phyloP scores from a whole-genome alignment of 1,140 invertebrate species.

The Thereuonema tuberculata region DNA sequence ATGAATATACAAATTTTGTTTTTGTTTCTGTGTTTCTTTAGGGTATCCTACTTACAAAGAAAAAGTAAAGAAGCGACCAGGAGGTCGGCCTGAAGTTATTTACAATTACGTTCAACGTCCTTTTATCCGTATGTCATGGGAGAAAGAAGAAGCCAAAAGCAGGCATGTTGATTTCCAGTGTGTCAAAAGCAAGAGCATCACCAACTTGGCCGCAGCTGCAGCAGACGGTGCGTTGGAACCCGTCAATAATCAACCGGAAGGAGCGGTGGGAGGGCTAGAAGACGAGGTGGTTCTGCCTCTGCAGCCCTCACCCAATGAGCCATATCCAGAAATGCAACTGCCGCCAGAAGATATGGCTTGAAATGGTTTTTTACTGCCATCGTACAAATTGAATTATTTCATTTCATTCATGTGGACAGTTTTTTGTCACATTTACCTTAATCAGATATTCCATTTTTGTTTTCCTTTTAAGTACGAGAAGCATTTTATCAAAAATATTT shows the following conservation, averaged over 20 bases:
- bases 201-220: constrained; percentile 81
- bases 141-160: constrained; percentile 98
- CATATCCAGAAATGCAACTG: constrained; percentile 31
- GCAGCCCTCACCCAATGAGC: constrained; percentile 32
- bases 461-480: no score
- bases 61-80: constrained; percentile 51
- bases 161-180: constrained; percentile 98
- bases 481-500: no score
- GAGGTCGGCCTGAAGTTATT: constrained; percentile 59
- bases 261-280: constrained; percentile 23
- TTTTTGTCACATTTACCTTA: no score
- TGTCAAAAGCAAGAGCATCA: constrained; percentile 86
- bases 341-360: constrained; percentile 25
- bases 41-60: constrained; percentile 98
- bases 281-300: constrained; percentile 27
- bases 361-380: background rate
- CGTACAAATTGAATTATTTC: background rate
- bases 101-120: constrained; percentile 99
- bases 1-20: no score
- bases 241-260: constrained; percentile 15
- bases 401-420: no score
- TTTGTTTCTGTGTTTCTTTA: constrained; percentile 15
- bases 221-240: constrained; percentile 58
- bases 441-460: no score
- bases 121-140: constrained; percentile 99